Evolutionary conservation across 2,113 vertebrate genomes (phyloP).

Genomic region (Takifugu flavidus): DNA sequence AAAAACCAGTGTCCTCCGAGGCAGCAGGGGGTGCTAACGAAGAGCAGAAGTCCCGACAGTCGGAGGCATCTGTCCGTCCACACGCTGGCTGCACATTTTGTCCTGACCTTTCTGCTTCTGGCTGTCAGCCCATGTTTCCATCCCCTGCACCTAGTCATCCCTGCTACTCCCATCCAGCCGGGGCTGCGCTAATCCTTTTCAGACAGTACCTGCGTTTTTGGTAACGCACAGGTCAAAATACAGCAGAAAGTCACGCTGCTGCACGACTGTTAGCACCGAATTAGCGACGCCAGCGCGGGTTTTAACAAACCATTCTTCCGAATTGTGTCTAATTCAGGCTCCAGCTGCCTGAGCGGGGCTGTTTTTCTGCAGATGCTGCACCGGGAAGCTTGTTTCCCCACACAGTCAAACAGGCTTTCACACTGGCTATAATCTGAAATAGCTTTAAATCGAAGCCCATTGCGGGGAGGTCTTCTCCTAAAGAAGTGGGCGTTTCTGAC

Average conservation of each 20-base stretch:
- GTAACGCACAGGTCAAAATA: constrained; percentile 8
- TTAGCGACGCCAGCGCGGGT: constrained; percentile 27
- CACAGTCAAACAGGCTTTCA: neutral
- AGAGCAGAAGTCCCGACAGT: constrained; percentile 3
- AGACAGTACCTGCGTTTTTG: neutral
- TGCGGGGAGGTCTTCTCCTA: neutral
- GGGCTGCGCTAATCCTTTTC: constrained; percentile 1
- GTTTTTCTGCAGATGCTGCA: neutral
- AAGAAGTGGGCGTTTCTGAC: neutral
- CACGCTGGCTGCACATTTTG: constrained; percentile 50
- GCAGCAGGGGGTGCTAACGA: constrained; percentile 40
- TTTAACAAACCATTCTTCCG: constrained; percentile 14
- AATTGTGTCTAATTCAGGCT: too few species aligned
- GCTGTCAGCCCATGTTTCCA: constrained; percentile 18
- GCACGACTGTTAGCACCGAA: constrained; percentile 15
- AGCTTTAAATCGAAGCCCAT: neutral
- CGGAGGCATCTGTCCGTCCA: constrained; percentile 31
- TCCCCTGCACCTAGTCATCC: neutral
- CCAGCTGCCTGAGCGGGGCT: too few species aligned
- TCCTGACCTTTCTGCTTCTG: constrained; percentile 48
- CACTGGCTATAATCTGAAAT: neutral
- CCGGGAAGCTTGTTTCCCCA: neutral
- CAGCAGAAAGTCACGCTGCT: constrained; percentile 18
- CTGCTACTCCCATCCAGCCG: neutral
- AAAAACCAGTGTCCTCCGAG: constrained; percentile 12